phyloP scores from a whole-genome alignment of 1,140 invertebrate species.

The Antheraea mylitta region DNA sequence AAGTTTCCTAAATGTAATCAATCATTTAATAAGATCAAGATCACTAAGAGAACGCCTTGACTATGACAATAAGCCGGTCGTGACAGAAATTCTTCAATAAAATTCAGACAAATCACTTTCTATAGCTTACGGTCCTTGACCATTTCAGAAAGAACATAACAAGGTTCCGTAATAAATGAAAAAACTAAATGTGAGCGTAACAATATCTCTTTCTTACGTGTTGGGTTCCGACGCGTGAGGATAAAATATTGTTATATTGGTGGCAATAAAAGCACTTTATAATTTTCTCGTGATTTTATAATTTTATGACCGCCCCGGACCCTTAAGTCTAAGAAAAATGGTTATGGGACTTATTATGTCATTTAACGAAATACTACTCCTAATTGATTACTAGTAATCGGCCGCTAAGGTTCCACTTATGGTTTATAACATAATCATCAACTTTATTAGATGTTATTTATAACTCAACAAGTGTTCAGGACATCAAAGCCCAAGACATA shows the following conservation, averaged over 20 bases:
- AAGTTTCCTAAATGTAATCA: constrained; percentile 16
- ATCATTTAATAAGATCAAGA: constrained; percentile 52
- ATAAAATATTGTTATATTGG: constrained; percentile 71
- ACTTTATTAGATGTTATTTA: constrained; percentile 9
- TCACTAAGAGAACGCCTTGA: constrained; percentile 39
- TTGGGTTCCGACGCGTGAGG: constrained; percentile 40
- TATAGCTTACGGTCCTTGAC: constrained; percentile 55
- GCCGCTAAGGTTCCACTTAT: constrained; percentile 28
- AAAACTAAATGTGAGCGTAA: constrained; percentile 22
- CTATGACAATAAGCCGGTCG: constrained; percentile 54
- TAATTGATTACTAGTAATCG: constrained; percentile 48
- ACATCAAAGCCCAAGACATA: not conserved
- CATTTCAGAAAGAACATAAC: constrained; percentile 51
- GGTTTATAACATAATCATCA: constrained; percentile 5
- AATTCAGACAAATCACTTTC: constrained; percentile 51
- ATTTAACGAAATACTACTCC: constrained; percentile 32
- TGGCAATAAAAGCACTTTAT: constrained; percentile 61
- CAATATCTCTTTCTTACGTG: constrained; percentile 29
- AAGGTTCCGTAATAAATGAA: constrained; percentile 44
- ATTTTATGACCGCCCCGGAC: constrained; percentile 57
- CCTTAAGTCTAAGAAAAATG: constrained; percentile 20
- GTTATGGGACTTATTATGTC: constrained; percentile 37
- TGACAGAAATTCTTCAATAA: constrained; percentile 59
- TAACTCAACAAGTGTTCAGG: not conserved
- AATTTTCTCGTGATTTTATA: constrained; percentile 66